These are phyloP conservation scores for Drosophila guanche DNA, from an alignment of 1,140 invertebrate genomes.

Conservation along the genomic window DNA sequence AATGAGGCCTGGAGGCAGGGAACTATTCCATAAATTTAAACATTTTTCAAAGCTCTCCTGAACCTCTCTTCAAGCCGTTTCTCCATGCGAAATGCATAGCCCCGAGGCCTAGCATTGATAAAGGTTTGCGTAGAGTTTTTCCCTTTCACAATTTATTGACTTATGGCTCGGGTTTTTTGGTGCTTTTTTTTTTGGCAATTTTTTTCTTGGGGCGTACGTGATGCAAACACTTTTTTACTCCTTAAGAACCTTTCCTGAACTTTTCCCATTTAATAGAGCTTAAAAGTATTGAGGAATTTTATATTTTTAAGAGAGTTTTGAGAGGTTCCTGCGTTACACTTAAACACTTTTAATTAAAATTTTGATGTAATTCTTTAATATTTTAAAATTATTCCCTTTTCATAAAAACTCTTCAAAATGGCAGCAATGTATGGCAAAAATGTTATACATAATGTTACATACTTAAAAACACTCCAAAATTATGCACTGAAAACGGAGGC, in stretches of 20 bases:
- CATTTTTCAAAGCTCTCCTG: neutral
- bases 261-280: constrained; percentile 38
- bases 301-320: constrained; percentile 10
- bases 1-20: too few relatives aligned
- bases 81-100: constrained; percentile 10
- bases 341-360: constrained; percentile 39
- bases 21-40: neutral
- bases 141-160: constrained; percentile 36
- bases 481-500: neutral
- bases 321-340: neutral
- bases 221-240: constrained; percentile 25
- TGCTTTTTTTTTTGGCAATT: constrained; percentile 1
- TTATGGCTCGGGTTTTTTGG: constrained; percentile 22
- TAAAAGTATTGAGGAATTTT: constrained; percentile 30
- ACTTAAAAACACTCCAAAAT: neutral
- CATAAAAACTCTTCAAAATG: too few relatives aligned
- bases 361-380: constrained; percentile 13
- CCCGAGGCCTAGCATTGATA: neutral
- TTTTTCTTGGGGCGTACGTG: constrained; percentile 44
- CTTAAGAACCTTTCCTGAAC: constrained; percentile 21
- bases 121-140: neutral
- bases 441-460: neutral
- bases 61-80: neutral
- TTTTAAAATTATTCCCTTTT: constrained; percentile 19
- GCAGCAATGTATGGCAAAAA: neutral